These are phyloP conservation scores for Agapornis canus DNA, from an alignment of 2,797 vertebrate species.

Conservation along the genomic window DNA sequence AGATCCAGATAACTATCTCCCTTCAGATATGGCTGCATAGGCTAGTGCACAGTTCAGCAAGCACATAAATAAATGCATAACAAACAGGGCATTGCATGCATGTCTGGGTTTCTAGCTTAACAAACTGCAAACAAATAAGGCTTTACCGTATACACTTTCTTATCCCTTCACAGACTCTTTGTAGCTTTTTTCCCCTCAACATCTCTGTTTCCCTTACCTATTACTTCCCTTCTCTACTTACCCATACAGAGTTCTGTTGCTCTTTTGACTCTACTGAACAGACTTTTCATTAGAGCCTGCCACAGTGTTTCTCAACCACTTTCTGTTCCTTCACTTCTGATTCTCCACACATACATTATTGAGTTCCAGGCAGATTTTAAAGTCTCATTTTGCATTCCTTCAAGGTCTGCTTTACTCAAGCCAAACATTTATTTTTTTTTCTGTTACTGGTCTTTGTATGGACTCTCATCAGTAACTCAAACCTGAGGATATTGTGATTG, in stretches of 20 bases:
- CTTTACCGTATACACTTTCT: not conserved
- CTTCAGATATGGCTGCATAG: not conserved
- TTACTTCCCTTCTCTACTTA: not conserved
- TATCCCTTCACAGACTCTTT: conserved; percentile 43
- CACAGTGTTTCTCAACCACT: not conserved
- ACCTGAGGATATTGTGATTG: conserved; percentile 58
- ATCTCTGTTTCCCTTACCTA: not conserved
- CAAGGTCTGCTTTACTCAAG: conserved; percentile 28
- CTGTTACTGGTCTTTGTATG: conserved; percentile 3
- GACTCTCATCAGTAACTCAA: conserved; percentile 67
- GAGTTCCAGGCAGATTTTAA: conserved; percentile 49
- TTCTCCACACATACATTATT: not conserved
- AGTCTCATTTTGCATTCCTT: conserved; percentile 58
- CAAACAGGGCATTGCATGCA: not conserved
- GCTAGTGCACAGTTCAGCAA: not conserved
- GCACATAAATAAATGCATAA: conserved; percentile 22
- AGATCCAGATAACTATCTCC: not conserved
- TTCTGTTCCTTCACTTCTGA: not conserved
- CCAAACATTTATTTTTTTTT: not conserved
- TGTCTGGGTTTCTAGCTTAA: not conserved
- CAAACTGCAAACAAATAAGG: conserved; percentile 32
- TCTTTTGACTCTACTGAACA: conserved; percentile 26
- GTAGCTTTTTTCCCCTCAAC: not conserved
- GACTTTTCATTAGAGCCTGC: not conserved
- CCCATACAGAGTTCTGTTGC: not conserved